Evolutionary conservation across 2,797 vertebrate genomes (phyloP).

Genomic region (Scolopax rusticola): DNA sequence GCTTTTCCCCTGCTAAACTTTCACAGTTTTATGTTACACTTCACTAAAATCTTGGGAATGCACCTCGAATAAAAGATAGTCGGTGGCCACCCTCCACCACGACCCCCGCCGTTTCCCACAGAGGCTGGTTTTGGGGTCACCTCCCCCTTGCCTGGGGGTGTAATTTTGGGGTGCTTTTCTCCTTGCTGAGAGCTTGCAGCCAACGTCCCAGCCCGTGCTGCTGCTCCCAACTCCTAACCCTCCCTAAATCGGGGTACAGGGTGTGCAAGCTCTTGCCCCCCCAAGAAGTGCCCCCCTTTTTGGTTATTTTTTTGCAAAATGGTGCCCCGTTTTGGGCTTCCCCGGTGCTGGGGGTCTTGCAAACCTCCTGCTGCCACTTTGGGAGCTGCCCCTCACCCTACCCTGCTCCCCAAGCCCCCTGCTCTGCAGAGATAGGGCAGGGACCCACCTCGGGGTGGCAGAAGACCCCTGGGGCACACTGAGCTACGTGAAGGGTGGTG

Average conservation of each 20-base stretch:
- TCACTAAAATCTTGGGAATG: slow-evolving; percentile 72
- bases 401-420: background rate
- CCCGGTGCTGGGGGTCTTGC: rapidly evolving
- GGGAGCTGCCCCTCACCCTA: background rate
- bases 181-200: background rate
- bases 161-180: background rate
- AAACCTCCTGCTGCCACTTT: too few species aligned
- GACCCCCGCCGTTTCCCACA: rapidly evolving
- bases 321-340: background rate
- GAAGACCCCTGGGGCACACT: rapidly evolving
- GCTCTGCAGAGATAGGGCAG: background rate
- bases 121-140: background rate
- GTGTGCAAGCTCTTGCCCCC: background rate
- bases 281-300: rapidly evolving
- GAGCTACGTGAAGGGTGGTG: too few species aligned
- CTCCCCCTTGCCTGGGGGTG: background rate
- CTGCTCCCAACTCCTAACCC: background rate
- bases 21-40: slow-evolving; percentile 84
- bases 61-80: slow-evolving; percentile 60
- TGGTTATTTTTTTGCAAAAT: background rate
- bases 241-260: rapidly evolving
- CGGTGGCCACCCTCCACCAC: background rate
- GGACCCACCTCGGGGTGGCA: rapidly evolving
- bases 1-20: slow-evolving; percentile 75
- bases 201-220: background rate